Conservation (phyloP, 2,113 vertebrate genomes). For the Dissostichus mawsoni region DNA sequence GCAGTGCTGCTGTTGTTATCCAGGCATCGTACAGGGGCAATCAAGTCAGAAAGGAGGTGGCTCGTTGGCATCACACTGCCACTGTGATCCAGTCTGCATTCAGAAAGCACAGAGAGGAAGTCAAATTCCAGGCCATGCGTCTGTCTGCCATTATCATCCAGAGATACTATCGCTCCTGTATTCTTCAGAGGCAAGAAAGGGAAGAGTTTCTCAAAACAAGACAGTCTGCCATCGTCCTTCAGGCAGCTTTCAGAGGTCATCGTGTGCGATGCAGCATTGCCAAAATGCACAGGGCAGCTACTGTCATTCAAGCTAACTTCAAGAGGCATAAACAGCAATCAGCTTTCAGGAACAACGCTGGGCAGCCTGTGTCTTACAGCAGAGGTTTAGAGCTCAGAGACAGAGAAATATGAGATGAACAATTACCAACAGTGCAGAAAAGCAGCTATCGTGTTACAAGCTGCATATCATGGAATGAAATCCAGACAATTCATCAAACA, state of each 20-base stretch:
- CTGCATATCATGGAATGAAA: slow-evolving; percentile 66
- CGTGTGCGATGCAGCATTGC: slow-evolving; percentile 54
- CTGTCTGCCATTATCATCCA: slow-evolving; percentile 85
- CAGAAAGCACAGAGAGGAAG: slow-evolving; percentile 77
- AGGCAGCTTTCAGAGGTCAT: slow-evolving; percentile 78
- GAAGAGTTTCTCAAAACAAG: slow-evolving; percentile 73
- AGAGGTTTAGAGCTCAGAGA: slow-evolving; percentile 82
- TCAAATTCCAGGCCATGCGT: slow-evolving; percentile 33
- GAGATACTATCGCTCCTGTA: slow-evolving; percentile 78
- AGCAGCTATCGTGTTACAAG: neutral
- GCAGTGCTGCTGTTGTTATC: too few relatives aligned
- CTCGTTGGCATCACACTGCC: slow-evolving; percentile 72
- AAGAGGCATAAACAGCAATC: slow-evolving; percentile 79
- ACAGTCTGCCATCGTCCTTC: slow-evolving; percentile 76
- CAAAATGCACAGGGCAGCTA: slow-evolving; percentile 72
- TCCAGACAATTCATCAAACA: slow-evolving; percentile 70
- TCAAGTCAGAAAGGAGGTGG: too few relatives aligned
- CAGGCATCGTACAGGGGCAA: too few relatives aligned
- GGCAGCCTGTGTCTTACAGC: slow-evolving; percentile 82
- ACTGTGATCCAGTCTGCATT: slow-evolving; percentile 84
- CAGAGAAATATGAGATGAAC: slow-evolving; percentile 53
- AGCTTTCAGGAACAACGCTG: slow-evolving; percentile 74
- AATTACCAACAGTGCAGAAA: neutral
- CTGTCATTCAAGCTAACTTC: slow-evolving; percentile 85
- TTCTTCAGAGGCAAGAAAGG: slow-evolving; percentile 68